Evolutionary conservation across 2,888 invertebrate genomes (phyloP), one percentile per base, ranked within the genome.

Genomic region (Netelia inedita): DNA sequence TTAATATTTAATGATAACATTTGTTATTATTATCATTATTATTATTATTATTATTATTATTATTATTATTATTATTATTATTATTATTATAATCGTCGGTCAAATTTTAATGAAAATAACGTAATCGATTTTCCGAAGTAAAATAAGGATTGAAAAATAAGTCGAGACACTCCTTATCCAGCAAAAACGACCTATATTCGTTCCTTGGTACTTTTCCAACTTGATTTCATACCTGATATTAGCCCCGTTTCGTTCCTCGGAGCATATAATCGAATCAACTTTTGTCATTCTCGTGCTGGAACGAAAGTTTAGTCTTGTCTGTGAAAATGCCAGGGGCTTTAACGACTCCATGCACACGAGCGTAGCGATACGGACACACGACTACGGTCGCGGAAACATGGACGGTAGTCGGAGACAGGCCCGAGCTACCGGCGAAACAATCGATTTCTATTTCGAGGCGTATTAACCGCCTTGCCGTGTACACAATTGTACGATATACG

Each of bases 391-490:
- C 35, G 21, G 14, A 72, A 19, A 23, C 57, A 28, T 14, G 57
- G 35, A 41, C 10, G 19, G 35, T 0, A 28, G 28, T 28, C 28
- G 28, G 28, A 57, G 16, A 9, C 57, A 19, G n/a, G 41, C 2
- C 14, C 19, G 73, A 61, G 28, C 6, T n/a, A 41, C 63, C 41
- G 61, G 81, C 74, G 74, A 85, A 82, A 82, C 84, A 82, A 85
- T 85, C 84, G 84, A 85, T 85, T 82, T 81, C 81, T 85, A 82
- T 81, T 81, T 74, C 57, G 69, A 78, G 84, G 74, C 78, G 46
- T 65, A 84, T 84, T 81, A 81, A 81, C 81, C 81, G 69, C 78
- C 81, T 81, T 63, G 57, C 23, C 80, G 61, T 72, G 76, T 83
- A 66, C 63, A 80, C 80, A 73, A 76, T 28, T 53, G 66, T 68